Evolutionary conservation across 2,113 vertebrate species (phyloP), one percentile per base, ranked within the genome.

Genomic region (Ptyas mucosa): DNA sequence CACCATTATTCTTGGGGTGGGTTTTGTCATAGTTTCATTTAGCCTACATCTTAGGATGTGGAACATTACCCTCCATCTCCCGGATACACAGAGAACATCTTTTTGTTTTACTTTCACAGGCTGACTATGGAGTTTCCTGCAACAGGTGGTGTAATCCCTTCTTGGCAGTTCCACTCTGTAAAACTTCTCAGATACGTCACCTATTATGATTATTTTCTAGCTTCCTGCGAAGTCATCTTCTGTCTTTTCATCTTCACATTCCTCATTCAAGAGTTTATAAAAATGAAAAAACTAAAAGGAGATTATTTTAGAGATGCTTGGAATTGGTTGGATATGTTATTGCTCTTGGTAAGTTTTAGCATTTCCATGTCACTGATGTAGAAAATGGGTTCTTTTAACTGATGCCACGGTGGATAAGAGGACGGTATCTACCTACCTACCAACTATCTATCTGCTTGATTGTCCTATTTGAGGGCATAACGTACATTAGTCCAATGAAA

Each of bases 121-220:
- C 94, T 98, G 94, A 94, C 98, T 55, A 97, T 97, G 26, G 98
- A 98, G 96, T 98, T 96, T 92, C 97, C 97, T 92, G 97, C 92
- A 43, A 96, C 97, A 0, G 93, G 97, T 81, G 97, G 96, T 89
- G 96, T 96, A 90, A 85, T 97, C 93, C 94, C 97, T 61, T 97
- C 97, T 15, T 97, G 96, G 89, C 95, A 96, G 8, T 93, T 96
- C 94, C 97, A 97, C 69, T 95, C 96, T 0, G 91, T 96, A 94
- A 97, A 97, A 93, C 94, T 98, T 94, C 95, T 97, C 93, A 95
- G 95, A 96, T 96, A 97, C 0, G 18, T 96, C 93, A 95, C 92
- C 0, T 39, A 89, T 23, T 91, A 58, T 0, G 97, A 97, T 95
- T 97, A 96, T 94, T 97, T 97, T 94, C 96, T 98, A 94, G 96